Evolutionary conservation across 2,797 vertebrate species (phyloP).

Genomic region (Anolis apletophallus): DNA sequence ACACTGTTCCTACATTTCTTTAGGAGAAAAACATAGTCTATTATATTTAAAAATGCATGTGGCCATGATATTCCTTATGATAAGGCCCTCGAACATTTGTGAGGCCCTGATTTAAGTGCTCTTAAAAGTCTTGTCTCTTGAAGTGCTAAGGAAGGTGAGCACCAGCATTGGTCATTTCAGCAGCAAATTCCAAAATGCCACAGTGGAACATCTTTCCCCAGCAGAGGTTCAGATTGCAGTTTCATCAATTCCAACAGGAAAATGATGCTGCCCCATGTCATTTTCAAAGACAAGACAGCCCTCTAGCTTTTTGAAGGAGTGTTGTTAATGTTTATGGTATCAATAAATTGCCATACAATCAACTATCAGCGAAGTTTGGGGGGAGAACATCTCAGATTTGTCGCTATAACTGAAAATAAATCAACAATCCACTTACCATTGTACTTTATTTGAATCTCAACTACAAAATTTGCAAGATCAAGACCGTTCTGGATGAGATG

Average conservation of each 20-base stretch:
- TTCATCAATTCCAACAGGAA: background rate
- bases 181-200: background rate
- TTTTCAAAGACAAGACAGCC: background rate
- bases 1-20: too few relatives aligned
- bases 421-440: background rate
- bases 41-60: background rate
- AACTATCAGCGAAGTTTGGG: background rate
- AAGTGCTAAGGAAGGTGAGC: background rate
- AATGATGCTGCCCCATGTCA: background rate
- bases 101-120: background rate
- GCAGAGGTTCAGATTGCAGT: background rate
- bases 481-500: background rate
- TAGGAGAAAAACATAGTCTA: too few relatives aligned
- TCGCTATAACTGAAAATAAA: background rate
- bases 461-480: background rate
- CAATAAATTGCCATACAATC: background rate
- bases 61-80: background rate
- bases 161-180: background rate
- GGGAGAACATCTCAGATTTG: background rate
- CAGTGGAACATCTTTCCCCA: background rate
- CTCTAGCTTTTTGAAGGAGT: background rate
- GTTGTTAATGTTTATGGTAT: background rate
- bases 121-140: background rate
- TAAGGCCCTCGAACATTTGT: background rate
- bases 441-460: background rate